phyloP scores from a whole-genome alignment of 2,113 vertebrate species.

The Entelurus aequoreus region DNA sequence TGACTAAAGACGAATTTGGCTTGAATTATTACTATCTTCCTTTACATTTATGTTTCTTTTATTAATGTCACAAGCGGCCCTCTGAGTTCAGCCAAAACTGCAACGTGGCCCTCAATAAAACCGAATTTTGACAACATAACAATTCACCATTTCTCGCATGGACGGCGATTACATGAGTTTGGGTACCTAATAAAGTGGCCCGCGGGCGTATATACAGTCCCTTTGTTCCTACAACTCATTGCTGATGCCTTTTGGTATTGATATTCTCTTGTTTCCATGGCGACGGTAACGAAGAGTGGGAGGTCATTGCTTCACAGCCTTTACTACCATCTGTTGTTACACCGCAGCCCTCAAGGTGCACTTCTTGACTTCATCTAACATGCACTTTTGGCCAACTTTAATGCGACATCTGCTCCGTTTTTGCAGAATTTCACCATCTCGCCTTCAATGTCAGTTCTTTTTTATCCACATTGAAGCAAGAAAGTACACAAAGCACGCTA shows the following conservation, averaged over 20 bases:
- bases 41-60: too few relatives aligned
- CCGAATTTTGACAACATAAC: too few relatives aligned
- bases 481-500: not conserved
- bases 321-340: constrained; percentile 26
- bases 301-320: constrained; percentile 28
- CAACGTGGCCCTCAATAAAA: too few relatives aligned
- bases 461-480: not conserved
- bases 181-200: too few relatives aligned
- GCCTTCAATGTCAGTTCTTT: not conserved
- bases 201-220: too few relatives aligned
- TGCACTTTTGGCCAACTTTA: not conserved
- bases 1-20: too few relatives aligned
- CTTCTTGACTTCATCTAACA: not conserved
- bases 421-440: not conserved
- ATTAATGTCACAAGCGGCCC: too few relatives aligned
- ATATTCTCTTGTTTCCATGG: constrained; percentile 50
- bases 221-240: not conserved
- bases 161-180: too few relatives aligned
- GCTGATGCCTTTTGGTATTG: constrained; percentile 12
- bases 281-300: constrained; percentile 38
- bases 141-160: too few relatives aligned
- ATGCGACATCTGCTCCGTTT: not conserved
- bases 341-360: constrained; percentile 27
- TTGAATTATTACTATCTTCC: too few relatives aligned
- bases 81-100: too few relatives aligned